Base-by-base conservation (phyloP, 2,797 vertebrate species). In the Brachyalestes nurse region DNA sequence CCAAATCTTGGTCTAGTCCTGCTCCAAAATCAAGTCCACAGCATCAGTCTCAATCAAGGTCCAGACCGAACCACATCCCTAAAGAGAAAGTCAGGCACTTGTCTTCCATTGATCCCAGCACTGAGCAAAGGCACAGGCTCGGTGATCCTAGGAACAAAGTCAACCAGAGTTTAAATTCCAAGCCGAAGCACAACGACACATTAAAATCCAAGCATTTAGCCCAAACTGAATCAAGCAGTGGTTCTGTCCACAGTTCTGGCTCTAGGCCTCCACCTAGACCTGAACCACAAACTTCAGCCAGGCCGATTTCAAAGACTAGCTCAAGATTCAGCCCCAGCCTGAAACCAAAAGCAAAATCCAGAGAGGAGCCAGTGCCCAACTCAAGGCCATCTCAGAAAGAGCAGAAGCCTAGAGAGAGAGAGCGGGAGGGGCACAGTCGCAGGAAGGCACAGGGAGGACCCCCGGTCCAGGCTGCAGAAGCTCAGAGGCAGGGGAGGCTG, bases 401-500 rank as follows among this genome's bases (percentile, higher is more conserved):
- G 72, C 19, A 79, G 66, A 91, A 88, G 80, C 5, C 75, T 49
- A 89, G 87, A 60, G 49, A 80, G 55, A 92, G 86, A 82, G 87
- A 88, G 6, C 86, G 79, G 75, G 88, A 90, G 75, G 87, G 83
- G 51, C 84, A 95, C 86, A 85, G 92, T 91, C 86, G 92, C 91
- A 78, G 91, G 82, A 28, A 86, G 89, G 85, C 90, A 90, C 42
- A 85, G 87, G 88, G 58, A 79, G 74, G 49, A 60, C 14, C 89
- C 90, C 55, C 86, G 88, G 57, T 93, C 80, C 67, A 92, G 89
- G 80, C 87, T 91, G 0, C 80, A 64, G 91, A 90, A 77, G 86
- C 85, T 86, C 92, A 90, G 86, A 90, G 91, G 90, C 90, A 92
- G 84, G 91, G 75, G 8, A 95, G 94, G 92, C 84, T 94, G 93